Evolutionary conservation across 37 sponge, comb jelly and placozoan genomes (phyloP).

Genomic region (Cladorhizidae sp.): DNA sequence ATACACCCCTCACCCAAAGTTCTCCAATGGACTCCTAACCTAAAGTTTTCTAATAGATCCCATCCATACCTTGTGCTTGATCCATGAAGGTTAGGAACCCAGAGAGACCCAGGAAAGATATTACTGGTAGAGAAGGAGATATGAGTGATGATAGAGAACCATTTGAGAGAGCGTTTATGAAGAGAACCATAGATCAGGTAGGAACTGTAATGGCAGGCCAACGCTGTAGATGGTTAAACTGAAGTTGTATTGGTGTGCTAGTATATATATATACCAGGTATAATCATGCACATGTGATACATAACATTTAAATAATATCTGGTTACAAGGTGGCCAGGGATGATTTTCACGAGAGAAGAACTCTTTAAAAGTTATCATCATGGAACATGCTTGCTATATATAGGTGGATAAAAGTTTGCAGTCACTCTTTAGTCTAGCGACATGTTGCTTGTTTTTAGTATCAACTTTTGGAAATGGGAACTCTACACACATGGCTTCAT

Average conservation of each 20-base stretch:
- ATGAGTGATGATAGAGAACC: constrained; percentile 62
- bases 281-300: too few relatives aligned
- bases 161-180: constrained; percentile 43
- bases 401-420: neutral
- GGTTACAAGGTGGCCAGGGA: too few relatives aligned
- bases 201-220: constrained; percentile 90
- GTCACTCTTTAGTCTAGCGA: constrained; percentile 28
- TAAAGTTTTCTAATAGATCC: too few relatives aligned
- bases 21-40: too few relatives aligned
- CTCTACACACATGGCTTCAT: too few relatives aligned
- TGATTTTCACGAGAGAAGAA: too few relatives aligned
- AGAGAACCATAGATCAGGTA: constrained; percentile 86
- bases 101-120: constrained; percentile 63
- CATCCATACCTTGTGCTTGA: constrained; percentile 58
- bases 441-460: constrained; percentile 21
- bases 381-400: neutral
- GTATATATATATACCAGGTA: neutral
- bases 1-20: too few relatives aligned
- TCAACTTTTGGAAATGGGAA: too few relatives aligned
- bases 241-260: neutral
- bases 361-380: neutral
- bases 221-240: constrained; percentile 43
- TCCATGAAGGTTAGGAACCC: constrained; percentile 81
- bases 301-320: too few relatives aligned
- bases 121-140: constrained; percentile 62